phyloP scores from a whole-genome alignment of 2,797 vertebrate species.

The Arremon brunneinucha region DNA sequence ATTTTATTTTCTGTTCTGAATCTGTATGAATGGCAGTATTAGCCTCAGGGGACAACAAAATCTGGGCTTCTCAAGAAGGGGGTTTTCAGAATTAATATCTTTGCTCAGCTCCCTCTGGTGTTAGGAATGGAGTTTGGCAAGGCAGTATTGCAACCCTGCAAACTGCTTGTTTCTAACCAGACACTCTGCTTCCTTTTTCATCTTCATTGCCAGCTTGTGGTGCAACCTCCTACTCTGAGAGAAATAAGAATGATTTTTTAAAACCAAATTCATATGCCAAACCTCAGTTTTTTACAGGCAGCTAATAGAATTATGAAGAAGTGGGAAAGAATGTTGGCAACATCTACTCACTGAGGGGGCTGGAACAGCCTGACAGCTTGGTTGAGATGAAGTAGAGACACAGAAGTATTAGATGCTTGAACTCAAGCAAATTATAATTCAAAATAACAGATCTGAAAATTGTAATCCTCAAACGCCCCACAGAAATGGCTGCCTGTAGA shows the following conservation, averaged over 20 bases:
- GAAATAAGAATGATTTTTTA: neutral
- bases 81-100: neutral
- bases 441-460: neutral
- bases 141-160: neutral
- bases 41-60: rapidly evolving
- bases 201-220: neutral
- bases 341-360: neutral
- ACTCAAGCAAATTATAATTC: neutral
- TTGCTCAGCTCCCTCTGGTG: conserved; percentile 13
- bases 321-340: neutral
- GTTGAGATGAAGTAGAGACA: neutral
- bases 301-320: neutral
- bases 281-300: neutral
- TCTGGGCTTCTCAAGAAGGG: neutral
- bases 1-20: neutral
- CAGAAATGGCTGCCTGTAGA: neutral
- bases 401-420: neutral
- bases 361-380: neutral
- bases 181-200: neutral
- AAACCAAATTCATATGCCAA: neutral
- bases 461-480: neutral
- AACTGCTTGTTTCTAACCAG: neutral
- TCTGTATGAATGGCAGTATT: rapidly evolving
- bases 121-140: neutral
- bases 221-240: neutral